Evolutionary conservation across 2,888 invertebrate species (phyloP).

Genomic region (Nomada goodeniana): DNA sequence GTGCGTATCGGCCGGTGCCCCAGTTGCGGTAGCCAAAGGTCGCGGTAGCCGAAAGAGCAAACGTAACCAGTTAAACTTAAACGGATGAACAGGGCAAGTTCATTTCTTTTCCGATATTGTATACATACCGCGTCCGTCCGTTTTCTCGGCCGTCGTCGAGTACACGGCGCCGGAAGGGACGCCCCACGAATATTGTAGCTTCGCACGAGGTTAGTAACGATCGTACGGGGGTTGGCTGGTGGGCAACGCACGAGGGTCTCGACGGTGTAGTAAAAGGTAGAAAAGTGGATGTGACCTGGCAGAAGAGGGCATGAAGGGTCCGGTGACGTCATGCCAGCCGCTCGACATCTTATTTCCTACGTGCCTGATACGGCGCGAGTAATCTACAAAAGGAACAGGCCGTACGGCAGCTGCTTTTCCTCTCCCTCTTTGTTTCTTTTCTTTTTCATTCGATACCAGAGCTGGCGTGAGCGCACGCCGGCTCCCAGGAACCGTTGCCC

Average conservation of each 20-base stretch:
- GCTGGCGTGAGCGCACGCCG: conserved; percentile 26
- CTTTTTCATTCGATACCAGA: conserved; percentile 21
- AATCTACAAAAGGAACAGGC: conserved; percentile 69
- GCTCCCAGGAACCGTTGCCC: conserved; percentile 2
- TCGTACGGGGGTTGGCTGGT: conserved; percentile 70
- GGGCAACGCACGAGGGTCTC: conserved; percentile 44
- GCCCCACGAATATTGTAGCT: conserved; percentile 68
- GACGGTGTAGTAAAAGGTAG: conserved; percentile 33
- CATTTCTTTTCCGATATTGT: background rate
- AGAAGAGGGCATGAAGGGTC: conserved; percentile 33
- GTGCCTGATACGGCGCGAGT: conserved; percentile 69
- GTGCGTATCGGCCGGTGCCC: no score
- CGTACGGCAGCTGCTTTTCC: conserved; percentile 51
- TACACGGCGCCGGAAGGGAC: conserved; percentile 60
- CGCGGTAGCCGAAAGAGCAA: background rate
- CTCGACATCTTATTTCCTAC: conserved; percentile 75
- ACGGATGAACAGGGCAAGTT: background rate
- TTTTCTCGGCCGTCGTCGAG: conserved; percentile 20
- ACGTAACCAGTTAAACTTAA: background rate
- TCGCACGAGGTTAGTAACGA: conserved; percentile 64
- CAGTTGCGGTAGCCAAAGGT: background rate
- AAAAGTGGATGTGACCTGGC: conserved; percentile 44
- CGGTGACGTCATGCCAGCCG: conserved; percentile 58
- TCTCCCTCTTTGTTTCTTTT: conserved; percentile 32
- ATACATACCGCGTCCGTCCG: background rate